These are phyloP conservation scores for Gopherus flavomarginatus DNA, from an alignment of 2,113 vertebrate genomes.

Conservation along the genomic window DNA sequence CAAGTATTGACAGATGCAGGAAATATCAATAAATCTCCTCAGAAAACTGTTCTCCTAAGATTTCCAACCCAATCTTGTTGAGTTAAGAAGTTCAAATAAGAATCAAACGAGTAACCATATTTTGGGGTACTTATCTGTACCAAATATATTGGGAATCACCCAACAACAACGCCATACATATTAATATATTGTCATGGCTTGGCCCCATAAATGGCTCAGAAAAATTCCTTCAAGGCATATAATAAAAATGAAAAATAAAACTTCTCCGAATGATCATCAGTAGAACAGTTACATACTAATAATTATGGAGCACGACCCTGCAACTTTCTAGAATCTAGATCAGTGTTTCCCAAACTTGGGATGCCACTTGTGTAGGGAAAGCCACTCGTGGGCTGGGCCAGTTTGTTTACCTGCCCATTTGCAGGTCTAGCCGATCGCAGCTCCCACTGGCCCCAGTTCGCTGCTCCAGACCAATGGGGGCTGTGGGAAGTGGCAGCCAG, in stretches of 20 bases:
- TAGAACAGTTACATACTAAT: neutral
- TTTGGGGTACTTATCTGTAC: neutral
- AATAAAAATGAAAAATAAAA: neutral
- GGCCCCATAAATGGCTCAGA: neutral
- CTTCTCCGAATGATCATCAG: neutral
- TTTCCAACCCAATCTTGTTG: rapidly evolving
- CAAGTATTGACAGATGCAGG: neutral
- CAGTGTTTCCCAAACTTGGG: no score
- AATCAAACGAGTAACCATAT: neutral
- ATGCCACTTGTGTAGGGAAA: no score
- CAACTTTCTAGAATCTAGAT: neutral
- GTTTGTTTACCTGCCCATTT: no score
- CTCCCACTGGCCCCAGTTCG: no score
- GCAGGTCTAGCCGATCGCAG: no score
- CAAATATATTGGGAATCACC: neutral
- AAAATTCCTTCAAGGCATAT: neutral
- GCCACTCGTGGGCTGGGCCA: no score
- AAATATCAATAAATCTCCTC: neutral
- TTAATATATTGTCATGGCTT: neutral
- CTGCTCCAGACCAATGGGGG: no score
- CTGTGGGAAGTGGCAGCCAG: no score
- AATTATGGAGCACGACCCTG: neutral
- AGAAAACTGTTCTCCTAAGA: neutral
- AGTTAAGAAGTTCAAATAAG: neutral
- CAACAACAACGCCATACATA: neutral